Percentiles rank a stretch among this genome's conserved stretches.
phyloP scores from a whole-genome alignment of 2,797 vertebrate genomes.

The Siniperca undulata region DNA sequence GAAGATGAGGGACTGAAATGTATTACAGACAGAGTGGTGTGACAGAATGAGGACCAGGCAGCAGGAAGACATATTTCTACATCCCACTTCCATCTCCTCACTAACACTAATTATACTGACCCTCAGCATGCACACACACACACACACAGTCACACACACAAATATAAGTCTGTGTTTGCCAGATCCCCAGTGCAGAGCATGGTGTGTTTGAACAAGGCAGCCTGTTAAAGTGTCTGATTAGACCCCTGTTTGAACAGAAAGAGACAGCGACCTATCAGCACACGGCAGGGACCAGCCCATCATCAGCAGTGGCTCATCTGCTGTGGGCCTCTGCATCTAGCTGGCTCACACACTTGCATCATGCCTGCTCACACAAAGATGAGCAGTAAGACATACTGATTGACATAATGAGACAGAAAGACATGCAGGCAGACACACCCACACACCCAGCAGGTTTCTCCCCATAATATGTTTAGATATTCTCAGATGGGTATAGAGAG shows the following conservation, averaged over 20 bases:
- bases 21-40: conserved; percentile 36
- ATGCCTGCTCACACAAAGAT: conserved; percentile 42
- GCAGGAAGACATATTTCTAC: conserved; percentile 59
- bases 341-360: conserved; percentile 39
- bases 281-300: conserved; percentile 64
- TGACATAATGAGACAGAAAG: conserved; percentile 33
- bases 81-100: conserved; percentile 56
- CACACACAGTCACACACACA: conserved; percentile 42
- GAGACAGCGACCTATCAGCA: conserved; percentile 74
- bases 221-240: conserved; percentile 81
- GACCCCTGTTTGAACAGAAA: conserved; percentile 78
- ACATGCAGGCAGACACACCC: conserved; percentile 46
- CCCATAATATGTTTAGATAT: conserved; percentile 55
- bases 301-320: conserved; percentile 49
- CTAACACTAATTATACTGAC: conserved; percentile 67
- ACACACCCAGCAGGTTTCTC: conserved; percentile 48
- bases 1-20: conserved; percentile 39
- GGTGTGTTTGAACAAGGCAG: conserved; percentile 80
- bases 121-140: conserved; percentile 34
- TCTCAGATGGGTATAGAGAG: conserved; percentile 48
- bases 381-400: conserved; percentile 24
- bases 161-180: conserved; percentile 71
- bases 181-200: conserved; percentile 65
- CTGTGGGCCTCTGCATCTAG: conserved; percentile 41
- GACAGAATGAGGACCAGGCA: conserved; percentile 62